Evolutionary conservation across 2,113 vertebrate species (phyloP), one percentile per base, ranked within the genome.

Genomic region (Limanda limanda): DNA sequence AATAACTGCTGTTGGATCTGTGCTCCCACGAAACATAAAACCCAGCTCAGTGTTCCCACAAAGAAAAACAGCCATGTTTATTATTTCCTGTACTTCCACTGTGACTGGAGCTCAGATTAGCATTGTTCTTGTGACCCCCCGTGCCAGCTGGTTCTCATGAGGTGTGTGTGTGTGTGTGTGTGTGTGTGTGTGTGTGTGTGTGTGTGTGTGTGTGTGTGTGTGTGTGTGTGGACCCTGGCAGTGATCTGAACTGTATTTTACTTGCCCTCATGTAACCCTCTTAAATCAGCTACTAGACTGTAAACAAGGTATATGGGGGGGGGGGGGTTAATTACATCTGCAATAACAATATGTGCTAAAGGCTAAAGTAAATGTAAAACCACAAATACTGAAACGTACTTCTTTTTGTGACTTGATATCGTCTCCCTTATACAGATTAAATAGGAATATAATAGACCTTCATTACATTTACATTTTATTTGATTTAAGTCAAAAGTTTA

Each of bases 111-210:
- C 73, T 68, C 17, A 61, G 76, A 79, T 84, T 76, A 71, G 64
- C 74, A 92, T 93, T 95, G 90, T 94, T 92, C 76, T 86, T 56
- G 90, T 68, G 87, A 90, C 77, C 84, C 72, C 78, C 62, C 62
- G 51, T 82, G 83, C 69, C 83, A 82, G 51, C 62, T 60, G 42
- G 88, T 93, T 95, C 93, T 90, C 92, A 93, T 91, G 87, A 79
- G 73, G 27, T 85, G 9, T 78, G 40, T 76, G 70, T 85, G 61
- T 63, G 69, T 68, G 65, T 83, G 63, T 81, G 78, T 62, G 56
- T 72, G 61, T 70, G 68, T 65, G 68, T 65, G 65, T 71, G 74
- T 73, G 60, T 20, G 48, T 51, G 48, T 51, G 48, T 51, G 48
- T 51, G 48, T 51, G 48, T 51, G 18, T 20, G 48, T 51, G 47